Evolutionary conservation across 2,113 vertebrate species (phyloP).

Genomic region (Rhinoderma darwinii): DNA sequence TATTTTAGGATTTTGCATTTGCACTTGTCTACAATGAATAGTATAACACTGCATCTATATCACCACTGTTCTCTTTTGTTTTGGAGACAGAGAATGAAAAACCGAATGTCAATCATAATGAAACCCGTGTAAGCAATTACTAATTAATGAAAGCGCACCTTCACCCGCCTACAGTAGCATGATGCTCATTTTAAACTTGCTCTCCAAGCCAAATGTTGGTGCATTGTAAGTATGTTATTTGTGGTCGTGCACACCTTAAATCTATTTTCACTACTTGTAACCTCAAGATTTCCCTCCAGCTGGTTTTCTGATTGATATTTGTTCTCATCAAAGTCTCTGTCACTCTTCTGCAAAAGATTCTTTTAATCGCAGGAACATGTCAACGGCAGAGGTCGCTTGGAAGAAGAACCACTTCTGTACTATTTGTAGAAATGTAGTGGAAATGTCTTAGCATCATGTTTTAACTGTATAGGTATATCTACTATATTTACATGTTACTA

Average conservation of each 20-base stretch:
- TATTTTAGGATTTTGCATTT: conserved; percentile 4
- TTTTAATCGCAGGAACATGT: conserved; percentile 36
- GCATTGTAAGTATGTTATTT: conserved; percentile 34
- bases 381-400: not conserved
- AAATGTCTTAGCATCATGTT: not conserved
- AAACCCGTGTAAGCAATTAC: not conserved
- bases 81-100: not conserved
- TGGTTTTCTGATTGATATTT: conserved; percentile 52
- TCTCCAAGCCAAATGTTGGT: not conserved
- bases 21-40: not conserved
- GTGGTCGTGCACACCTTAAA: conserved; percentile 17
- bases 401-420: conserved; percentile 9
- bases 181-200: conserved; percentile 8
- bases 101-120: conserved; percentile 23
- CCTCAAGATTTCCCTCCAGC: conserved; percentile 44
- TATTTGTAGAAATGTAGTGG: conserved; percentile 13
- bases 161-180: not conserved
- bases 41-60: conserved; percentile 29
- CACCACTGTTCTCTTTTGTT: conserved; percentile 20
- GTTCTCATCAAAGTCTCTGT: conserved; percentile 38
- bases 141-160: conserved; percentile 27
- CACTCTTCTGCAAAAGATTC: conserved; percentile 11
- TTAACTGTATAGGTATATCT: too few species aligned
- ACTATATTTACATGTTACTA: too few species aligned
- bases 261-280: conserved; percentile 30